Percentiles rank a stretch among this genome's conserved stretches.
phyloP scores from a whole-genome alignment of 2,888 invertebrate species.

The Cosmia trapezina region DNA sequence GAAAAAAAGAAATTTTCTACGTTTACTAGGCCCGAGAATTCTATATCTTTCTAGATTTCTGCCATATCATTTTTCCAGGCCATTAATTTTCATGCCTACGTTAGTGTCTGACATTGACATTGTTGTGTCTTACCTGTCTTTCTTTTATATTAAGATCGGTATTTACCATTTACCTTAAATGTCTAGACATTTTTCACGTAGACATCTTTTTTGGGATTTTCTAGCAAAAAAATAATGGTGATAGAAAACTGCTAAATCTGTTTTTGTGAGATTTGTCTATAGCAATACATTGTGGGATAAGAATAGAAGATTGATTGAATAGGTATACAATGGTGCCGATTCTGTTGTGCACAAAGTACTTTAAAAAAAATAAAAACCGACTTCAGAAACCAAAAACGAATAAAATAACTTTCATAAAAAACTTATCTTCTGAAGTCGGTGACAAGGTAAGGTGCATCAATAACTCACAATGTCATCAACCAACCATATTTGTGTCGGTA shows the following conservation, averaged over 20 bases:
- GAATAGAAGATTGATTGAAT: not conserved
- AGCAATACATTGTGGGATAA: not conserved
- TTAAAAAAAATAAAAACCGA: too few species aligned
- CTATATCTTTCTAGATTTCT: conserved; percentile 9
- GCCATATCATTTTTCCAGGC: conserved; percentile 27
- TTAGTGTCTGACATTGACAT: conserved; percentile 29
- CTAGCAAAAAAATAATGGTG: not conserved
- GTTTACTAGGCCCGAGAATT: not conserved
- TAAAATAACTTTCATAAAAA: too few species aligned
- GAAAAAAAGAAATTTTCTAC: not conserved
- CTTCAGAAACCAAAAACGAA: too few species aligned
- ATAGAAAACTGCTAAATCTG: not conserved
- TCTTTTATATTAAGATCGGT: conserved; percentile 3
- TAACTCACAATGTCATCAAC: not conserved
- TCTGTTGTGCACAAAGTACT: too few species aligned
- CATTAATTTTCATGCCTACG: conserved; percentile 48
- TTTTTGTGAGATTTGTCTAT: not conserved
- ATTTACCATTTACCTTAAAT: conserved; percentile 6
- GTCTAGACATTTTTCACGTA: conserved; percentile 10
- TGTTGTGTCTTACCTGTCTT: conserved; percentile 30
- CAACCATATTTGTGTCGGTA: too few species aligned
- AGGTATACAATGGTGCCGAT: too few species aligned
- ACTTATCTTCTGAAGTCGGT: too few species aligned
- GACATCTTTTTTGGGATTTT: not conserved
- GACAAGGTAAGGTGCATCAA: too few species aligned